These are phyloP conservation scores for Macrophya annulata DNA, from an alignment of 2,888 invertebrate genomes.

Conservation along the genomic window DNA sequence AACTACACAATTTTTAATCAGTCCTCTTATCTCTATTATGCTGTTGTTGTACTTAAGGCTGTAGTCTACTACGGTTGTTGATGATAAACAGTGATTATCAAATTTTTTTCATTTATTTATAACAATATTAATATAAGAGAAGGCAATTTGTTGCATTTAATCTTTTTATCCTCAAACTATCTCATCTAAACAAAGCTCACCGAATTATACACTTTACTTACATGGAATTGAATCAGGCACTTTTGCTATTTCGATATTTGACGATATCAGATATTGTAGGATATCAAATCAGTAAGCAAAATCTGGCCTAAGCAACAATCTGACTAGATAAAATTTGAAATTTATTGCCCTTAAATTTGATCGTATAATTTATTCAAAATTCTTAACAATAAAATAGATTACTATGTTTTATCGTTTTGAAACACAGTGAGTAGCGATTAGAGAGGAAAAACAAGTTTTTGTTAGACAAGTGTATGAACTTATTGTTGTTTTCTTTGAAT, in stretches of 20 bases:
- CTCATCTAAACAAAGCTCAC: neutral
- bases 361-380: neutral
- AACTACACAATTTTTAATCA: conserved; percentile 16
- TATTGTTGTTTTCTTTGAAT: conserved; percentile 60
- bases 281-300: neutral
- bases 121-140: conserved; percentile 5
- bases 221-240: neutral
- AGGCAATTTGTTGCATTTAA: conserved; percentile 36
- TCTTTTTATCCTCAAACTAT: neutral
- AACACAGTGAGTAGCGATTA: conserved; percentile 33
- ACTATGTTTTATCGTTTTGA: neutral
- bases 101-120: conserved; percentile 32
- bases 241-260: neutral
- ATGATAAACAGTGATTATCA: conserved; percentile 14
- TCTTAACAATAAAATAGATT: neutral
- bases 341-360: neutral
- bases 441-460: conserved; percentile 58
- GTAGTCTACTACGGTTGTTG: conserved; percentile 1
- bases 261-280: neutral
- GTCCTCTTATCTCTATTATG: conserved; percentile 37
- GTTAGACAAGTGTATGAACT: conserved; percentile 58
- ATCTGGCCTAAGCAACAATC: conserved; percentile 1
- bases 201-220: conserved; percentile 7
- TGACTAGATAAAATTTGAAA: neutral
- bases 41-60: conserved; percentile 52